A percentile compares a stretch with the other conserved stretches of the same genome.
phyloP scores from a whole-genome alignment of 2,888 invertebrate genomes.

The Orthosia cruda region DNA sequence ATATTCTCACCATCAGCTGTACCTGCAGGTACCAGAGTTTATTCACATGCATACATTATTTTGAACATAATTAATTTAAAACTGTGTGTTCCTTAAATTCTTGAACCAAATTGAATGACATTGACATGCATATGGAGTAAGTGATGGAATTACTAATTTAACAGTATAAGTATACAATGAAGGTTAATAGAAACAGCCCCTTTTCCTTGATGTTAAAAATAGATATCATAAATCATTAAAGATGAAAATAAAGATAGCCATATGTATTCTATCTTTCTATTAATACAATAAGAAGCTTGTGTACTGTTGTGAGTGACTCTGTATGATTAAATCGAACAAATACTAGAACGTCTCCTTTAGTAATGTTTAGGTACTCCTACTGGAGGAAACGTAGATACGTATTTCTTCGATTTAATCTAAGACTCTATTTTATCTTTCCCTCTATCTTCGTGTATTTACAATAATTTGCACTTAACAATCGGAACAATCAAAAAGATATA shows the following conservation, averaged over 20 bases:
- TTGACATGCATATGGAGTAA: conserved; percentile 77
- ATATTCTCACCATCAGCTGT: background rate
- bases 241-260: background rate
- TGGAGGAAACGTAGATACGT: conserved; percentile 17
- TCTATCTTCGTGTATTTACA: conserved; percentile 49
- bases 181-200: conserved; percentile 75
- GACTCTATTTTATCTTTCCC: conserved; percentile 16
- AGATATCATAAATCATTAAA: conserved; percentile 50
- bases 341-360: background rate
- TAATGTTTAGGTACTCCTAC: conserved; percentile 16
- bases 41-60: background rate
- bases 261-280: background rate
- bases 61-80: conserved; percentile 70
- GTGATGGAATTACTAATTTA: conserved; percentile 81
- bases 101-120: conserved; percentile 74
- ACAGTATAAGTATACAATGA: conserved; percentile 73
- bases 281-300: background rate
- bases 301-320: background rate
- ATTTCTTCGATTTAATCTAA: conserved; percentile 44
- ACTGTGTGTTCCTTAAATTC: conserved; percentile 65
- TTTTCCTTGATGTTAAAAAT: conserved; percentile 50
- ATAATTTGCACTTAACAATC: conserved; percentile 64
- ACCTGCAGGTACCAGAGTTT: background rate
- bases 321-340: conserved; percentile 1
- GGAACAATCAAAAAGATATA: conserved; percentile 55